Base-by-base conservation (phyloP, 53 echinoderm and acorn worm genomes). In the Zoroaster sp. region DNA sequence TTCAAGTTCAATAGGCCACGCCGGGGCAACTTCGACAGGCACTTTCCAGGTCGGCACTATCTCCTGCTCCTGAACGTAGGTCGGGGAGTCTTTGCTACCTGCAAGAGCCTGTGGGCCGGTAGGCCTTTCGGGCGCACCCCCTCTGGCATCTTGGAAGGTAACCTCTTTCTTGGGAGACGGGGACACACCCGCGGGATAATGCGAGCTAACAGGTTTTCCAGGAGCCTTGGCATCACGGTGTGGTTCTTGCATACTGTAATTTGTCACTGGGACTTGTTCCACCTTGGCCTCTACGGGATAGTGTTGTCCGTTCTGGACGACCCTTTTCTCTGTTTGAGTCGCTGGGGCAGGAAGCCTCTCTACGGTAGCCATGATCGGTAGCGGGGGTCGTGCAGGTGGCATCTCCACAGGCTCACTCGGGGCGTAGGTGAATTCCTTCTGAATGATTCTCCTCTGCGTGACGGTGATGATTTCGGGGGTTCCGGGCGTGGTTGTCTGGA, bases 91-190 rank as follows among this genome's bases (percentile, higher is more conserved):
- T 77, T 52, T 87, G 76, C 43, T 76, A 69, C 76, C 91, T 52
- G 59, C 42, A 89, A 85, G 77, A 90, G 93, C 86, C 90, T 87
- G 77, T 79, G 93, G 90, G 90, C 93, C 71, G 93, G 82, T 93
- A 66, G 93, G 93, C 93, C 75, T 80, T 77, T 90, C 87, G 55
- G 93, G 90, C 93, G 90, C 93, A 90, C 90, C 93, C 93, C 93
- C 93, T 93, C 93, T 90, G 90, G 90, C 51, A 67, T 90, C 93
- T 80, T 83, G 73, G 80, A 87, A 80, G 71, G 79, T 79, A 69
- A 78, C 78, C 78, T 89, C 89, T 43, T 72, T 76, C 17, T 75
- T 73, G 40, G 73, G 74, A 2, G 73, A 63, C 4, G 75, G 40
- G 32, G 70, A 36, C 21, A 18, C 75, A 34, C 37, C 36, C 2